These are phyloP conservation scores for Neomonachus schauinslandi DNA, from an alignment of 2,113 vertebrate genomes.

Conservation along the genomic window DNA sequence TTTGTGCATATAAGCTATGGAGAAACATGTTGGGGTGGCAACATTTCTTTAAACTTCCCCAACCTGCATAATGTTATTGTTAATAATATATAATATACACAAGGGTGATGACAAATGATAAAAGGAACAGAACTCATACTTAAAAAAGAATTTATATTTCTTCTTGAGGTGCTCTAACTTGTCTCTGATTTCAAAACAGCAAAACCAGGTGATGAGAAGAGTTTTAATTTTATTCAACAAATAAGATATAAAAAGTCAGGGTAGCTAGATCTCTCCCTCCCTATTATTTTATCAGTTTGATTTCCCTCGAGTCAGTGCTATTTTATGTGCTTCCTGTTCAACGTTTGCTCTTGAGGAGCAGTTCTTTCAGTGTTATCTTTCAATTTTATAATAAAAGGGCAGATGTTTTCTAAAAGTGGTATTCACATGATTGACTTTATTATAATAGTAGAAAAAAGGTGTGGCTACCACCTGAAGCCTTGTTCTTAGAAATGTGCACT, in stretches of 20 bases:
- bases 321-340: neutral
- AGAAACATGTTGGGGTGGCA: neutral
- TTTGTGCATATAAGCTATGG: neutral
- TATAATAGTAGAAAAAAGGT: neutral
- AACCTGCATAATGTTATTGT: neutral
- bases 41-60: neutral
- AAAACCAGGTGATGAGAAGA: neutral
- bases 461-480: neutral
- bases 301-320: neutral
- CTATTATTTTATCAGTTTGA: neutral
- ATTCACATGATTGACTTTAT: neutral
- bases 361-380: neutral
- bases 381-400: neutral
- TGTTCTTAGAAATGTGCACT: conserved; percentile 34
- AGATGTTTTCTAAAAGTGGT: neutral
- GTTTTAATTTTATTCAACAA: neutral
- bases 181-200: neutral
- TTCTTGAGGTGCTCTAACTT: neutral
- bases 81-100: neutral
- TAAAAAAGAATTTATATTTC: neutral
- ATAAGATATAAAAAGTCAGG: neutral
- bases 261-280: neutral
- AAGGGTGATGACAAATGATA: neutral
- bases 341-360: neutral
- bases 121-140: neutral